Conservation (phyloP, 2,888 invertebrate species). For the Patella pellucida region DNA sequence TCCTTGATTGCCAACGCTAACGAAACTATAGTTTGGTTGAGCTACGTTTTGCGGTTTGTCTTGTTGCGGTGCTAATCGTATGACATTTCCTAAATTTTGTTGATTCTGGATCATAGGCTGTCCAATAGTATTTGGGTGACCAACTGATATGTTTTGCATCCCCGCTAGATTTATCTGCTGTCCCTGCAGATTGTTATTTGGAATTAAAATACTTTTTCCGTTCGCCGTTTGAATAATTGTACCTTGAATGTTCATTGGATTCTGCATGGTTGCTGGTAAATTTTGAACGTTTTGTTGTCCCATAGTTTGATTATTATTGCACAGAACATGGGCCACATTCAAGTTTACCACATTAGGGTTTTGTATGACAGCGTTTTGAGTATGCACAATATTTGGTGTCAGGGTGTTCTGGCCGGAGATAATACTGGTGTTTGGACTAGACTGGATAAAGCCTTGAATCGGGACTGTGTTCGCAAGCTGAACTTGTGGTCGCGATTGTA, state of each 20-base stretch:
- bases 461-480: constrained; percentile 36
- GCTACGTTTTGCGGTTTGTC: constrained; percentile 2
- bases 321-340: constrained; percentile 56
- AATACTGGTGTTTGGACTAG: constrained; percentile 28
- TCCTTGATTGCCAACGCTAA: constrained; percentile 40
- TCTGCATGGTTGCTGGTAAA: constrained; percentile 20
- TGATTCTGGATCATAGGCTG: constrained; percentile 7
- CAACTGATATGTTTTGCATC: constrained; percentile 41
- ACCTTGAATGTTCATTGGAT: constrained; percentile 52
- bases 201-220: constrained; percentile 57
- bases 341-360: constrained; percentile 61
- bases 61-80: constrained; percentile 30
- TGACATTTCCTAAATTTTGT: constrained; percentile 31
- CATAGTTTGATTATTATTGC: constrained; percentile 43
- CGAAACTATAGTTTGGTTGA: constrained; percentile 30
- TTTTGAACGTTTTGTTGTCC: constrained; percentile 29
- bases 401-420: constrained; percentile 44
- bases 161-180: constrained; percentile 52
- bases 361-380: constrained; percentile 60
- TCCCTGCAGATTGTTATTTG: constrained; percentile 38
- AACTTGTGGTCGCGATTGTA: constrained; percentile 30
- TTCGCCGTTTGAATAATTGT: constrained; percentile 59
- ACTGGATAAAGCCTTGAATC: constrained; percentile 25
- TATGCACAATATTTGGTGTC: constrained; percentile 45
- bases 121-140: constrained; percentile 14